Base-by-base conservation (phyloP, 2,888 invertebrate genomes). In the Drosophila neotestacea region DNA sequence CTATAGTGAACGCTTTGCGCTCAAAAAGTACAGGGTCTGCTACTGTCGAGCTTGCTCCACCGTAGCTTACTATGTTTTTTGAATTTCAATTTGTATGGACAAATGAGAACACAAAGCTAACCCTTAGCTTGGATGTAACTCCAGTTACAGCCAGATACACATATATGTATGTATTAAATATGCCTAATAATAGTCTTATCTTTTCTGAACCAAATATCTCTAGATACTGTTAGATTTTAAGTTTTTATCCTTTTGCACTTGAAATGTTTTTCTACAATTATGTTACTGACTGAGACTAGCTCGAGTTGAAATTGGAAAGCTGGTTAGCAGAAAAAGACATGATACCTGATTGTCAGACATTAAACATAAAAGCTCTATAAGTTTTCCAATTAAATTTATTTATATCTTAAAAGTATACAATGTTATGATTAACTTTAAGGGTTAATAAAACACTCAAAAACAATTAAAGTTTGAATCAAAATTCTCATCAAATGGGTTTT, bases 391-490 rank as follows among this genome's bases (percentile, higher is more conserved):
- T 6, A 10, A 10, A 6, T 56, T 46, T 16, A 36, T 59, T 48
- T 22, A 39, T 22, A 22, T 32, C 5, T 50, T n/a, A 11, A 10
- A 34, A 5, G 39, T 27, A 10, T 50, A 42, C 34, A 61, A 46
- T 36, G 6, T 10, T n/a, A 1, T 16, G 30, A n/a, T 9, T 34
- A 47, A 28, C 44, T 38, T 38, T 41, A 46, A 9, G n/a, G 39
- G 42, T 0, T 22, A 47, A 41, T 38, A 41, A 36, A 6, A 10
- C 6, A 36, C 36, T 59, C 22, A 61, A 62, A n/a, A 65, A 44
- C 6, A 55, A 27, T 75, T 67, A 10, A 42, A 63, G n/a, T 73
- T 61, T 30, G 50, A 48, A 64, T 72, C 76, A 56, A 54, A 74
- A 28, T 50, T 52, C 1, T 63, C 67, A 48, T 67, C 73, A 61